Conservation (phyloP, 2,113 vertebrate genomes). For the Trichomycterus rosablanca region DNA sequence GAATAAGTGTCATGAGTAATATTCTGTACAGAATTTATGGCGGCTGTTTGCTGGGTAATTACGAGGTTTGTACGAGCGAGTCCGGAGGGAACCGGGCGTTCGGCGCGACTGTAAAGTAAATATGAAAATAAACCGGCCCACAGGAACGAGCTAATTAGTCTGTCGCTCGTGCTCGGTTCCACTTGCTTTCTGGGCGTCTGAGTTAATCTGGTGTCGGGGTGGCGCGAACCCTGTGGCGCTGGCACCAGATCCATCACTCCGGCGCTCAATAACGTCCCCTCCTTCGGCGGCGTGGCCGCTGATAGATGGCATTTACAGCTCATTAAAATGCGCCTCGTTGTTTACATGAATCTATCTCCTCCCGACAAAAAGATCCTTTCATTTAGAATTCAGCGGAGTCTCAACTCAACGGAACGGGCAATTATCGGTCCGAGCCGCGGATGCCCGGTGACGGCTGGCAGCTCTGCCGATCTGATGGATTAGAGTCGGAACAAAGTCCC, state of each 20-base stretch:
- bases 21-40: slow-evolving; percentile 23
- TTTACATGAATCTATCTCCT: slow-evolving; percentile 42
- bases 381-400: slow-evolving; percentile 38
- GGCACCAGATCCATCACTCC: slow-evolving; percentile 60
- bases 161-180: slow-evolving; percentile 57
- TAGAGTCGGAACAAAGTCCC: too few species aligned
- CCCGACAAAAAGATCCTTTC: slow-evolving; percentile 42
- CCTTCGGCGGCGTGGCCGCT: slow-evolving; percentile 39
- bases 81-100: slow-evolving; percentile 47
- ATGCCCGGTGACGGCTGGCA: too few species aligned
- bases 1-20: slow-evolving; percentile 21
- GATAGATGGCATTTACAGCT: slow-evolving; percentile 46
- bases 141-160: slow-evolving; percentile 65
- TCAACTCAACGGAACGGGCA: slow-evolving; percentile 17
- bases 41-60: slow-evolving; percentile 40
- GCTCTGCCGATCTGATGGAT: too few species aligned
- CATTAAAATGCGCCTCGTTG: slow-evolving; percentile 47
- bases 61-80: slow-evolving; percentile 41
- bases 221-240: slow-evolving; percentile 53
- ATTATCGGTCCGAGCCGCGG: too few species aligned
- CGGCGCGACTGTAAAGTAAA: slow-evolving; percentile 55
- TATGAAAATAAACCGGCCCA: slow-evolving; percentile 66
- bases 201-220: slow-evolving; percentile 66
- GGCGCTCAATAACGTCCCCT: slow-evolving; percentile 59
- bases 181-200: slow-evolving; percentile 53